Evolutionary conservation across 2,888 invertebrate species (phyloP).

Genomic region (Drosophila stalkeri): DNA sequence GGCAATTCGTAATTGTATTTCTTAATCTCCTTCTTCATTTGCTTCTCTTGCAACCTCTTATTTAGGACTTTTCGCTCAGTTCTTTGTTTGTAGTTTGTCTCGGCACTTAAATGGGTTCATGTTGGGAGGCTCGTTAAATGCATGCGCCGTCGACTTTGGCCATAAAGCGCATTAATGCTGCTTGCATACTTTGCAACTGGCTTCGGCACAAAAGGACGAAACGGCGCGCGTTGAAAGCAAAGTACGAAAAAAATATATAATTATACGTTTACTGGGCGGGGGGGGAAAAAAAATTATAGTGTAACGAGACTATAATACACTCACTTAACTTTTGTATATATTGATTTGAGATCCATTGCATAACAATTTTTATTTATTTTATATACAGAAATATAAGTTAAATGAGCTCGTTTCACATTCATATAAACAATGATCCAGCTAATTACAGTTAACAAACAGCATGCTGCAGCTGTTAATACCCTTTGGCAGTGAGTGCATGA

Average conservation of each 20-base stretch:
- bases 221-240: constrained; percentile 5
- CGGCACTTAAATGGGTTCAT: constrained; percentile 16
- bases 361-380: background rate
- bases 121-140: constrained; percentile 55
- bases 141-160: constrained; percentile 57
- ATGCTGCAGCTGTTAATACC: background rate
- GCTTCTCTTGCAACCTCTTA: constrained; percentile 2
- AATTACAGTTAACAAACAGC: background rate
- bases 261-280: constrained; percentile 10
- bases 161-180: constrained; percentile 69
- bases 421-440: background rate
- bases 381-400: background rate
- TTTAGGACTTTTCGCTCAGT: constrained; percentile 14
- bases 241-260: constrained; percentile 25
- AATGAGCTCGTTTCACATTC: background rate
- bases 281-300: background rate
- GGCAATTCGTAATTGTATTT: constrained; percentile 4
- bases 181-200: constrained; percentile 41
- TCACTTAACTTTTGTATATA: background rate
- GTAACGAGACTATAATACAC: constrained; percentile 9
- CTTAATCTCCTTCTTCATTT: background rate
- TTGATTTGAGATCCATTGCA: background rate
- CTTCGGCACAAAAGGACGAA: background rate
- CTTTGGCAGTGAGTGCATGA: background rate
- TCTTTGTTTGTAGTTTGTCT: constrained; percentile 11